Evolutionary conservation across 2,797 vertebrate species (phyloP).

Genomic region (Tarsius wallacei): DNA sequence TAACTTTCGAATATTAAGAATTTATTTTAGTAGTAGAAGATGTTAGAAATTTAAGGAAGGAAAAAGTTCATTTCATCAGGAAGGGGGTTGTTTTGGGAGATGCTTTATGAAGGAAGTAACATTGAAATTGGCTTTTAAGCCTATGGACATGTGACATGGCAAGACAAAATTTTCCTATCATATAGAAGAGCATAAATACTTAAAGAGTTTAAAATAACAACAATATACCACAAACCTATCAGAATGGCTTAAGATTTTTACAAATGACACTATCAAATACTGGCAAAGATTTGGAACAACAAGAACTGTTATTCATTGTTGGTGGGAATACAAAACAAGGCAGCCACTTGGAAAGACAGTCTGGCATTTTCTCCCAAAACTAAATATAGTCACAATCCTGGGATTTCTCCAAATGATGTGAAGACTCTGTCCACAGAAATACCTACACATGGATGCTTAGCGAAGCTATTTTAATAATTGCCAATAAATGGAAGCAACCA

Average conservation of each 20-base stretch:
- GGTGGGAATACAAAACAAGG: neutral
- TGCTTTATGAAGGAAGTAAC: neutral
- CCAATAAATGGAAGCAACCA: neutral
- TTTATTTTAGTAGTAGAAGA: neutral
- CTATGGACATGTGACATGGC: neutral
- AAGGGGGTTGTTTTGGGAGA: neutral
- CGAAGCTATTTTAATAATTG: neutral
- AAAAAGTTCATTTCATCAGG: neutral
- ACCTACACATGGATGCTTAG: neutral
- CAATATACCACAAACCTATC: neutral
- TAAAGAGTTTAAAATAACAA: neutral
- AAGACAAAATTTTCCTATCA: neutral
- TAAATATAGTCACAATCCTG: neutral
- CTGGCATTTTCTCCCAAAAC: neutral
- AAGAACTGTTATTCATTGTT: neutral
- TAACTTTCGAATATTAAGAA: neutral
- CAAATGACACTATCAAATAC: neutral
- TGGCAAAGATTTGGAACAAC: neutral
- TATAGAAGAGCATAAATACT: neutral
- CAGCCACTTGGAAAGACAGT: neutral
- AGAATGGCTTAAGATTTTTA: neutral
- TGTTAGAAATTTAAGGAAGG: constrained; percentile 4
- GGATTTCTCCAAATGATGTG: neutral
- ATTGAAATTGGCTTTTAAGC: neutral
- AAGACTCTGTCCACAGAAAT: neutral